Conservation (phyloP, 2,888 invertebrate genomes). For the Tridacna gigas region DNA sequence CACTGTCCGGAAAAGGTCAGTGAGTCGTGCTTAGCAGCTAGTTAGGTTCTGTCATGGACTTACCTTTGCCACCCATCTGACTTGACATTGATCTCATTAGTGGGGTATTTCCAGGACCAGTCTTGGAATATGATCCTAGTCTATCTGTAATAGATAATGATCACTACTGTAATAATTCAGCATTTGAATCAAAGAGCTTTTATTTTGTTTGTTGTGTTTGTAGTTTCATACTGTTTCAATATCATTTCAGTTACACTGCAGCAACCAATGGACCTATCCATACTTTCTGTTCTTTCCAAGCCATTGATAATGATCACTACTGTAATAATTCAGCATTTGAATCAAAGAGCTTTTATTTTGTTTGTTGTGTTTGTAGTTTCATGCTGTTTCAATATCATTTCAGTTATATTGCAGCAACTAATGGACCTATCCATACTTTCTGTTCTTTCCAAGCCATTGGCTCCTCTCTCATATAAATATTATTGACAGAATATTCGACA, state of each 20-base stretch:
- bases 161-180: neutral
- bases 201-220: neutral
- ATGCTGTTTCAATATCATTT: neutral
- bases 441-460: no score
- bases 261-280: no score
- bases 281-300: no score
- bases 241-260: neutral
- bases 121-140: constrained; percentile 32
- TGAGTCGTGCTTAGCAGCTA: no score
- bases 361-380: neutral
- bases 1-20: no score
- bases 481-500: no score
- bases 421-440: no score
- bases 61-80: constrained; percentile 48
- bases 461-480: no score
- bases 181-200: neutral
- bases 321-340: neutral
- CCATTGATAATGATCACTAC: neutral
- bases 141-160: constrained; percentile 35
- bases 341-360: neutral
- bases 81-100: constrained; percentile 47
- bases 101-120: constrained; percentile 38
- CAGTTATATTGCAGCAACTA: neutral
- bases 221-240: neutral
- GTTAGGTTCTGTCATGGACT: neutral